phyloP scores from a whole-genome alignment of 1,140 invertebrate genomes.

The Phymastichus coffea region DNA sequence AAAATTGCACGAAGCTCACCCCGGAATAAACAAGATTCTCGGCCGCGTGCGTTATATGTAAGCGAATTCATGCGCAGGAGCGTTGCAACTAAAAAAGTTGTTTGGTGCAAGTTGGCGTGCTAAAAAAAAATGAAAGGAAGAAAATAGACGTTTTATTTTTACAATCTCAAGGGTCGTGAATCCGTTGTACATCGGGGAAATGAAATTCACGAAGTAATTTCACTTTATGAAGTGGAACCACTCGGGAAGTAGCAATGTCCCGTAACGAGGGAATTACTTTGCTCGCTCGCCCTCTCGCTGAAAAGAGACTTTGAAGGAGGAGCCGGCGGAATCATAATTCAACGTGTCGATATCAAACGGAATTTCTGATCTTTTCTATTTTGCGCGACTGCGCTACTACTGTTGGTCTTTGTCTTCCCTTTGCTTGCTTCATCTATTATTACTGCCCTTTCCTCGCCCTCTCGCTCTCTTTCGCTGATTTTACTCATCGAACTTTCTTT shows the following conservation, averaged over 20 bases:
- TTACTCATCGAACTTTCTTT: too few relatives aligned
- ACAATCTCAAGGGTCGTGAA: too few relatives aligned
- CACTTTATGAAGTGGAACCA: conserved; percentile 23
- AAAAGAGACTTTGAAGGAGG: neutral
- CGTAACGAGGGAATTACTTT: conserved; percentile 13
- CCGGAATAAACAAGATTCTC: conserved; percentile 26
- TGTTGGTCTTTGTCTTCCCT: too few relatives aligned
- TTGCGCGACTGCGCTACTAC: too few relatives aligned
- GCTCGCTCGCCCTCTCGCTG: neutral
- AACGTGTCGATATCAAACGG: neutral
- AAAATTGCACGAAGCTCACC: too few relatives aligned
- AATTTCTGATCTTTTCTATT: neutral
- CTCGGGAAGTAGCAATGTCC: conserved; percentile 10
- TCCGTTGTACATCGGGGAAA: conserved; percentile 23
- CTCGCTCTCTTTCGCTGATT: neutral
- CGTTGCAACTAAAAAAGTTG: conserved; percentile 34
- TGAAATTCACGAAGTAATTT: conserved; percentile 26
- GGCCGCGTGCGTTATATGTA: too few relatives aligned
- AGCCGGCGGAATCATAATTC: neutral
- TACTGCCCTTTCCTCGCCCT: neutral
- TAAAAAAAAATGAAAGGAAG: conserved; percentile 1
- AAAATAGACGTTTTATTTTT: neutral
- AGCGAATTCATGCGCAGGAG: too few relatives aligned
- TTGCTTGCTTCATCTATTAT: conserved; percentile 6
- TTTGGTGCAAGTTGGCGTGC: conserved; percentile 11